phyloP scores from a whole-genome alignment of 2,113 vertebrate species.

The Sitta europaea region DNA sequence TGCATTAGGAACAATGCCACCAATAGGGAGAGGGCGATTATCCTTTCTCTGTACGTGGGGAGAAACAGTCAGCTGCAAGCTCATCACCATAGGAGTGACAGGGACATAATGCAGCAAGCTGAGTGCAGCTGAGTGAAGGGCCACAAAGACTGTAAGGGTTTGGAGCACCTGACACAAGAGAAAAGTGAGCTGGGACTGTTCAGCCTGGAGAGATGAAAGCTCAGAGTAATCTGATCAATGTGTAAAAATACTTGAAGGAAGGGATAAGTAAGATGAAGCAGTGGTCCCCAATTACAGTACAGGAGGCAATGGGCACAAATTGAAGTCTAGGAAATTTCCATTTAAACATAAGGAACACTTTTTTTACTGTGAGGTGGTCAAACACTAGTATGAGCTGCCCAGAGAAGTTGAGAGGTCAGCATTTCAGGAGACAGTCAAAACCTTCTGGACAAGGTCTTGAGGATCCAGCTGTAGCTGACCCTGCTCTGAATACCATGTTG shows the following conservation, averaged over 20 bases:
- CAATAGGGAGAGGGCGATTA: background rate
- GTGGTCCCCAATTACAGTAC: background rate
- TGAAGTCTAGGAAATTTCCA: background rate
- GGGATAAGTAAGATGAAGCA: background rate
- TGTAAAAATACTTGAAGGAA: background rate
- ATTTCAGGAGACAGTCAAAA: background rate
- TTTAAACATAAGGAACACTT: background rate
- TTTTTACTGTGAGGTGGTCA: background rate
- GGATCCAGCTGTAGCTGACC: background rate
- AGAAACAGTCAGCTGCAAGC: background rate
- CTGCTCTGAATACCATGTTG: background rate
- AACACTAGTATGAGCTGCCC: background rate
- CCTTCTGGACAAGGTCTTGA: background rate
- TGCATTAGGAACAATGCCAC: background rate
- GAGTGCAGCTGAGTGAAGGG: background rate
- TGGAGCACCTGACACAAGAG: background rate
- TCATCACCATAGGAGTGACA: background rate
- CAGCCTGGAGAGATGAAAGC: background rate
- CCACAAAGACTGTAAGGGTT: background rate
- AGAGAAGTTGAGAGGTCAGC: background rate
- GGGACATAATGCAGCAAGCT: background rate
- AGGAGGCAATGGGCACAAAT: background rate
- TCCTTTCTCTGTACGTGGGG: background rate
- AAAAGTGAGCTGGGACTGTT: rapidly evolving
- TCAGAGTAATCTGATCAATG: background rate